Conservation (phyloP, 2,888 invertebrate species). For the Pherbina coryleti region DNA sequence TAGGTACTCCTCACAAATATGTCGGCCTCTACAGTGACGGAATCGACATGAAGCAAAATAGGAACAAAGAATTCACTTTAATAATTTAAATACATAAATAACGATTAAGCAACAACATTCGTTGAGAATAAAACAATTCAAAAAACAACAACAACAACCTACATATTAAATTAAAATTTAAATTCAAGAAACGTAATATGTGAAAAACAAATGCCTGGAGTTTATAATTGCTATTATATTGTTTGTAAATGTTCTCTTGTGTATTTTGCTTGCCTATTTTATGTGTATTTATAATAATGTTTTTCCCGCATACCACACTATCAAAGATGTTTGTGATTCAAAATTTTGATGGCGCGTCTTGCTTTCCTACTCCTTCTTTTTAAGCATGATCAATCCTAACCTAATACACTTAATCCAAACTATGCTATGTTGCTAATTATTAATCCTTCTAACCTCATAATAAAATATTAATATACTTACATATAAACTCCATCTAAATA, state of each 20-base stretch:
- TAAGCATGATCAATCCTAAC: constrained; percentile 13
- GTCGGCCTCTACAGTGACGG: constrained; percentile 59
- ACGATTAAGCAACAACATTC: constrained; percentile 6
- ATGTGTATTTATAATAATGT: background rate
- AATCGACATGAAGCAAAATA: constrained; percentile 71
- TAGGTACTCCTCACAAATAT: constrained; percentile 75
- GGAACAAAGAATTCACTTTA: constrained; percentile 64
- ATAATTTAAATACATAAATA: constrained; percentile 21
- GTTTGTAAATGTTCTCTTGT: constrained; percentile 35
- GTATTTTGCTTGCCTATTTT: constrained; percentile 46
- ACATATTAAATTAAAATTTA: constrained; percentile 37
- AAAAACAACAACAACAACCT: constrained; percentile 31
- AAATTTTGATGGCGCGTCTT: background rate
- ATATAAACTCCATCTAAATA: background rate
- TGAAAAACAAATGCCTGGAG: background rate
- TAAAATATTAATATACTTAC: background rate
- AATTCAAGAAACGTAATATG: constrained; percentile 7
- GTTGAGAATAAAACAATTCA: constrained; percentile 31
- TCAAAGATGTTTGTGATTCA: background rate
- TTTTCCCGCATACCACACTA: background rate
- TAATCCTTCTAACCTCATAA: background rate
- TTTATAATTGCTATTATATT: constrained; percentile 10
- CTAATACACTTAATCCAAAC: background rate
- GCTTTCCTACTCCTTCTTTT: background rate
- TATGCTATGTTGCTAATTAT: background rate